Conservation (phyloP, 2,888 invertebrate species). For the Phorcus lineatus region DNA sequence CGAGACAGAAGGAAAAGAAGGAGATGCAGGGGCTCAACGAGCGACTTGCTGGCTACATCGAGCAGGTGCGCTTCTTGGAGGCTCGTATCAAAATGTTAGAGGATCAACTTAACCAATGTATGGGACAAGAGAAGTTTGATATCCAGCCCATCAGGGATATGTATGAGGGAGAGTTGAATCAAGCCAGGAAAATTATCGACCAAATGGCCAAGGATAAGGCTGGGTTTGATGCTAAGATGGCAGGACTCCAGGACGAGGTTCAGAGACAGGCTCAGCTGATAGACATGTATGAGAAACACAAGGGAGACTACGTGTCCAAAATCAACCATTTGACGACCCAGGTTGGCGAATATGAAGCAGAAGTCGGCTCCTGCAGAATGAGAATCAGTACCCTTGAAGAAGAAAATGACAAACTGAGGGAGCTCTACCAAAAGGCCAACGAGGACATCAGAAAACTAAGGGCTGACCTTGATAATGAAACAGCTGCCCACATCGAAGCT, state of each 20-base stretch:
- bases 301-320: constrained; percentile 44
- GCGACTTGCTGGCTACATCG: constrained; percentile 77
- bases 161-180: constrained; percentile 76
- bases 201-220: constrained; percentile 76
- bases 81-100: constrained; percentile 71
- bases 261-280: constrained; percentile 59
- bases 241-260: constrained; percentile 75
- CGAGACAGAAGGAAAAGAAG: constrained; percentile 77
- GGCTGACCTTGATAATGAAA: constrained; percentile 76
- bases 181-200: constrained; percentile 76
- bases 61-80: constrained; percentile 75
- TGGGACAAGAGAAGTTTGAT: constrained; percentile 62
- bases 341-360: constrained; percentile 57
- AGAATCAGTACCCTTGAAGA: constrained; percentile 51
- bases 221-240: constrained; percentile 75
- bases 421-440: constrained; percentile 39
- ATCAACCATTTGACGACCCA: constrained; percentile 52
- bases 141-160: constrained; percentile 72
- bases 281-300: constrained; percentile 38
- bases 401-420: constrained; percentile 46
- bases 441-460: constrained; percentile 52
- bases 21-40: constrained; percentile 78
- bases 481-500: constrained; percentile 76
- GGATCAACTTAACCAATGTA: constrained; percentile 68
- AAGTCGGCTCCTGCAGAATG: constrained; percentile 48